Conservation (phyloP, 2,797 vertebrate genomes). For the Acipenser ruthenus region DNA sequence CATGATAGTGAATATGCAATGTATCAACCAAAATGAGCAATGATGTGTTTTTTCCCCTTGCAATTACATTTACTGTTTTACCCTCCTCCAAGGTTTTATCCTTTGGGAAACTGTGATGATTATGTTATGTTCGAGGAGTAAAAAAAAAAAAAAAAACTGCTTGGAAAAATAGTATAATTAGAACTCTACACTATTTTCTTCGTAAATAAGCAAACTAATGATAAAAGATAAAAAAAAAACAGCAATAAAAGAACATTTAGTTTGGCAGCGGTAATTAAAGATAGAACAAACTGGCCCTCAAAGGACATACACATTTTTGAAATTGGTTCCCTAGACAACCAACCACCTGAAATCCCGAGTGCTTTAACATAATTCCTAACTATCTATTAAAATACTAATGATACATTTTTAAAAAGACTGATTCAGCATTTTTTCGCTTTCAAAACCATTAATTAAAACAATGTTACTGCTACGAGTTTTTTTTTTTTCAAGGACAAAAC, state of each 20-base stretch:
- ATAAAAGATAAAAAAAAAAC: no score
- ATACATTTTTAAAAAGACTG: conserved; percentile 31
- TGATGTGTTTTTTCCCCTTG: background rate
- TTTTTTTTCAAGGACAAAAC: conserved; percentile 52
- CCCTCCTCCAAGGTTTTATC: background rate
- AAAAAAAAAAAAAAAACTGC: background rate
- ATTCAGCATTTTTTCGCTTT: conserved; percentile 40
- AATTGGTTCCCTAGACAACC: conserved; percentile 17
- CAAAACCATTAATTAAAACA: conserved; percentile 56
- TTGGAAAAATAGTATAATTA: no score
- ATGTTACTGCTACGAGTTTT: conserved; percentile 41
- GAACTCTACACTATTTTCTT: no score
- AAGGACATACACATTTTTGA: background rate
- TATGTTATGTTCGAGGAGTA: background rate
- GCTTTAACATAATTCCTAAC: conserved; percentile 22
- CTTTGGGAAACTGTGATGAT: background rate
- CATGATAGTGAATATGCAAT: background rate
- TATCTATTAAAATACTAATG: conserved; percentile 47
- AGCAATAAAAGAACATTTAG: no score
- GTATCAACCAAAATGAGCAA: no score
- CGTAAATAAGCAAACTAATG: no score
- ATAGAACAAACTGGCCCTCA: background rate
- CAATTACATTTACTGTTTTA: conserved; percentile 1
- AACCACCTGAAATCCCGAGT: conserved; percentile 19
- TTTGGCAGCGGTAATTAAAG: no score